These are phyloP conservation scores for Solea senegalensis DNA, from an alignment of 2,113 vertebrate species.

Conservation along the genomic window DNA sequence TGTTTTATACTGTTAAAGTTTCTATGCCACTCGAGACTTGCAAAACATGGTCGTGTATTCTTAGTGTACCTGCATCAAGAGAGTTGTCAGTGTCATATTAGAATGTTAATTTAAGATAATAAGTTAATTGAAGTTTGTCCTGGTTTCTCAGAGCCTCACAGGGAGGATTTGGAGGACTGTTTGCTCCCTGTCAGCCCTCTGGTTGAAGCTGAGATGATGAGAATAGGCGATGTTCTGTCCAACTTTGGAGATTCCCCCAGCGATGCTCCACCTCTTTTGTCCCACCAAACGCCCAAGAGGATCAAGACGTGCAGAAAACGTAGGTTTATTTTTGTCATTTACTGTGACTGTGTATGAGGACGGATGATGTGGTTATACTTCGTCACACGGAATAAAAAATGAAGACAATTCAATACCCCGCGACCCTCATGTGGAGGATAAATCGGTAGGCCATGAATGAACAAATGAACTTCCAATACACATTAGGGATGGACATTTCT, in stretches of 20 bases:
- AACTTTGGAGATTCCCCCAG: slow-evolving; percentile 52
- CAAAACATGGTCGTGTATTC: background rate
- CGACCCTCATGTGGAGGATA: no score
- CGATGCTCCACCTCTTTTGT: slow-evolving; percentile 24
- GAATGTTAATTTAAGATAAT: no score
- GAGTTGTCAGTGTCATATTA: no score
- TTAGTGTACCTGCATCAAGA: no score
- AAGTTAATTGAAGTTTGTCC: background rate
- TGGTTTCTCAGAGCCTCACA: slow-evolving; percentile 29
- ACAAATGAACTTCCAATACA: no score
- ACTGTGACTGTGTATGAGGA: background rate
- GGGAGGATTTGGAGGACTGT: slow-evolving; percentile 4
- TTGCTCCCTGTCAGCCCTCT: slow-evolving; percentile 61
- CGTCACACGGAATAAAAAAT: no score
- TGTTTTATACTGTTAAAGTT: background rate
- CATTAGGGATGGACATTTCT: no score
- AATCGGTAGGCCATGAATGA: no score
- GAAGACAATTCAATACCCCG: no score
- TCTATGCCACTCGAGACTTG: background rate
- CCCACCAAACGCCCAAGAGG: slow-evolving; percentile 37
- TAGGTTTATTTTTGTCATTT: slow-evolving; percentile 23
- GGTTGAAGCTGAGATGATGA: slow-evolving; percentile 71
- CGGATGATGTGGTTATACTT: background rate
- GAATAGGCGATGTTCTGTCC: slow-evolving; percentile 63
- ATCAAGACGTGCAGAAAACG: slow-evolving; percentile 55